Base-by-base conservation (phyloP, 2,888 invertebrate genomes). In the Chironomus riparius region DNA sequence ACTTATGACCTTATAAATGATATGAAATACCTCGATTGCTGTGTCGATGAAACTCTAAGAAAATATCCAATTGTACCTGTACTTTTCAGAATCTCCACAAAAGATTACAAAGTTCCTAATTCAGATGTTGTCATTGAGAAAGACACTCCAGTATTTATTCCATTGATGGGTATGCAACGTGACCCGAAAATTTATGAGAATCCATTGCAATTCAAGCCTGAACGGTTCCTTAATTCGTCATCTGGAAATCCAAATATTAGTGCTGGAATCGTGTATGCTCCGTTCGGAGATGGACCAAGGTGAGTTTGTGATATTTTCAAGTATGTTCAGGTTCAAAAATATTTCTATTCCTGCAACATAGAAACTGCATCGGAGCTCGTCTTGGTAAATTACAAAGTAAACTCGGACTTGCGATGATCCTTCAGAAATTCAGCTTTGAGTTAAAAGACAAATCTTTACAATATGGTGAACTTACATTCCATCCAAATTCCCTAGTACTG, bases 1-100 rank as follows among this genome's bases (percentile, higher is more conserved):
- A 77, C 77, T 3, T 79, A 79, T 70, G 79, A 79, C 13, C 70
- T 18, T n/a, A 28, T 79, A 6, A 62, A 77, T 70, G 76, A 74
- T 6, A 78, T 79, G 78, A 77, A 77, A 48, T 79, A 79, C 76
- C 77, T 79, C 0, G 78, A 79, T 47, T 56, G 56, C n/a, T 15
- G 15, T 56, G 18, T 56, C 0, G 56, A 56, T 18, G 78, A 78
- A 50, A 73, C 77, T 1, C 69, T 78, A 22, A 68, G 78, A 22
- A 56, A 76, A 38, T 78, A 77, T 70, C 72, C 77, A 15, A 74
- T 77, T 6, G 47, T 50, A 7, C n/a, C 47, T 1, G 47, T n/a
- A 3, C 7, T 68, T 0, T 68, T 28, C n/a, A 22, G 68, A 22
- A 22, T 68, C 5, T 2, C 21, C 3, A 28, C 22, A 28, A 22